A percentile compares a stretch with the other conserved stretches of the same genome.
Evolutionary conservation across 2,113 vertebrate genomes (phyloP).

Genomic region (Melospiza melodia): DNA sequence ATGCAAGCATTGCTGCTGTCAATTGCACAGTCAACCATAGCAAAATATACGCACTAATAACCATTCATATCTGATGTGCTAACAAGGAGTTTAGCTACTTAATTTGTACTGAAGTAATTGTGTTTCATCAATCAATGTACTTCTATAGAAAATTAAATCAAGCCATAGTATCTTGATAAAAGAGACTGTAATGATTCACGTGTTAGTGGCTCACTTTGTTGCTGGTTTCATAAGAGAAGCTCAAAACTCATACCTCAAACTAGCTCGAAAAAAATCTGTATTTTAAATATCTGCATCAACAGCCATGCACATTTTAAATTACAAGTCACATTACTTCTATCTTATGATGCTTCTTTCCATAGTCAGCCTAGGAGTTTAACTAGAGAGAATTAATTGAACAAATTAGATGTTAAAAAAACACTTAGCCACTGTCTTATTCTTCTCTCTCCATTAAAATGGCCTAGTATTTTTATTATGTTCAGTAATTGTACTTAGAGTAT

Average conservation of each 20-base stretch:
- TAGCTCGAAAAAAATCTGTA: neutral
- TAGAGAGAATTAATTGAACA: neutral
- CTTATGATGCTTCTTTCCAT: neutral
- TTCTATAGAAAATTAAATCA: neutral
- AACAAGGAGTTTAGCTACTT: neutral
- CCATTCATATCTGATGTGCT: neutral
- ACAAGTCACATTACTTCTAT: neutral
- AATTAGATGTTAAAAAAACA: neutral
- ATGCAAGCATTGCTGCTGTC: slow-evolving; percentile 10
- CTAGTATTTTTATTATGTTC: neutral
- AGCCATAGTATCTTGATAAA: neutral
- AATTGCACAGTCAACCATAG: neutral
- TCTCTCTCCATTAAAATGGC: neutral
- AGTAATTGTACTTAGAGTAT: neutral
- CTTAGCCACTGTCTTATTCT: neutral
- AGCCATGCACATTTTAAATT: neutral
- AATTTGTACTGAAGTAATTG: neutral
- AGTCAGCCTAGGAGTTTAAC: neutral
- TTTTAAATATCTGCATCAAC: neutral
- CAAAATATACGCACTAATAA: slow-evolving; percentile 27
- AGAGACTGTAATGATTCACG: neutral
- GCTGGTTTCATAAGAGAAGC: neutral
- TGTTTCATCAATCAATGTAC: neutral
- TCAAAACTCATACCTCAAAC: neutral
- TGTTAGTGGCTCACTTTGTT: neutral